A percentile compares a stretch with the other conserved stretches of the same genome.
These are phyloP conservation scores for Pangasius krempfi DNA, from an alignment of 2,797 vertebrate genomes.

Conservation along the genomic window DNA sequence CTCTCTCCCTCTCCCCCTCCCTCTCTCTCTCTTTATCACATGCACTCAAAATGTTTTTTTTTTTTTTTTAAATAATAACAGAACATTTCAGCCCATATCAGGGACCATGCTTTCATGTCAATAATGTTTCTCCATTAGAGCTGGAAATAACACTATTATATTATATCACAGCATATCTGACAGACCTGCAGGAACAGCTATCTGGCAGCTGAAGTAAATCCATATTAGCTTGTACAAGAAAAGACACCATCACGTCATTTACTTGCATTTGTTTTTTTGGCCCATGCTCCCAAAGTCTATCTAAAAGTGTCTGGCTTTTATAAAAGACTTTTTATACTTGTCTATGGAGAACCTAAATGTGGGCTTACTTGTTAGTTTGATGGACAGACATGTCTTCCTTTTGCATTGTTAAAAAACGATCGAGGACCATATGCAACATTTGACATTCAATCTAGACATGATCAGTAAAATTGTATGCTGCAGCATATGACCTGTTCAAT, in stretches of 20 bases:
- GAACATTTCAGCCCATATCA: constrained; percentile 57
- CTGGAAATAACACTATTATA: constrained; percentile 58
- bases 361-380: constrained; percentile 24
- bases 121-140: constrained; percentile 59
- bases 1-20: no score
- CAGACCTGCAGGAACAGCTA: constrained; percentile 10
- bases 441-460: neutral
- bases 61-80: constrained; percentile 55
- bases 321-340: constrained; percentile 17
- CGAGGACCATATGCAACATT: neutral
- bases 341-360: neutral
- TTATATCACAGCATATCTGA: constrained; percentile 44
- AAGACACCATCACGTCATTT: constrained; percentile 13
- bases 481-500: neutral
- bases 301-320: constrained; percentile 7
- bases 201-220: constrained; percentile 27
- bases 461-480: constrained; percentile 9
- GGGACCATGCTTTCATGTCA: constrained; percentile 53
- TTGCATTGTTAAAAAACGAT: neutral
- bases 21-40: neutral
- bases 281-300: neutral
- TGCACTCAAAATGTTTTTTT: neutral
- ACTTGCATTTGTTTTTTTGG: constrained; percentile 31
- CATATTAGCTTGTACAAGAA: constrained; percentile 21
- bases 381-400: constrained; percentile 15